phyloP scores from a whole-genome alignment of 2,113 vertebrate genomes.

The Brienomyrus longianalis region DNA sequence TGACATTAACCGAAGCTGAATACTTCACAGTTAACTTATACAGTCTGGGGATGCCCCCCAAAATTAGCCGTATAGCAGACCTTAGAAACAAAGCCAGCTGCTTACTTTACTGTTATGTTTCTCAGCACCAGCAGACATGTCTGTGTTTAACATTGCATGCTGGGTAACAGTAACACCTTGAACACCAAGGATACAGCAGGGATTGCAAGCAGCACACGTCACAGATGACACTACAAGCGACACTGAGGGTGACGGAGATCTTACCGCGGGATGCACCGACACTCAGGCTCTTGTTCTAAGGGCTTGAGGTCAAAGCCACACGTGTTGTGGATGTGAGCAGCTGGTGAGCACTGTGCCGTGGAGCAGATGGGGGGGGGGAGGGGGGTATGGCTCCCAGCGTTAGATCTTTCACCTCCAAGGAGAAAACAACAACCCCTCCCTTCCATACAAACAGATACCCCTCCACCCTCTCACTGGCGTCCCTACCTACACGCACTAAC shows the following conservation, averaged over 20 bases:
- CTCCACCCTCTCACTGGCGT: background rate
- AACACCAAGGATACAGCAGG: background rate
- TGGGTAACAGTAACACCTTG: background rate
- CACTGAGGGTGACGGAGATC: background rate
- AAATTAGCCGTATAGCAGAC: background rate
- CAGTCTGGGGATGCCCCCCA: background rate
- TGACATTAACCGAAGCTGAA: background rate
- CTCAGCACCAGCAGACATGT: background rate
- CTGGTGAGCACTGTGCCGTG: background rate
- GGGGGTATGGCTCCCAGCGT: background rate
- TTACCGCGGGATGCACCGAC: background rate
- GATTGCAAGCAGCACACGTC: background rate
- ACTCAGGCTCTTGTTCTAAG: background rate
- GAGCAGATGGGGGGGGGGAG: background rate
- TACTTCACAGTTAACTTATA: background rate
- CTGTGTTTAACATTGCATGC: background rate
- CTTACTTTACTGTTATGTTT: background rate
- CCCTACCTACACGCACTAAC: background rate
- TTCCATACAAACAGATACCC: background rate
- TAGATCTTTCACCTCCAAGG: background rate
- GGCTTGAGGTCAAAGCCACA: background rate
- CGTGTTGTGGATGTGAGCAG: background rate
- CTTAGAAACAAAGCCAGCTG: background rate
- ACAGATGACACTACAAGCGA: background rate
- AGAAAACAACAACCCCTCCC: background rate